These are phyloP conservation scores for Melanchra persicariae DNA, from an alignment of 2,888 invertebrate species.

Conservation along the genomic window DNA sequence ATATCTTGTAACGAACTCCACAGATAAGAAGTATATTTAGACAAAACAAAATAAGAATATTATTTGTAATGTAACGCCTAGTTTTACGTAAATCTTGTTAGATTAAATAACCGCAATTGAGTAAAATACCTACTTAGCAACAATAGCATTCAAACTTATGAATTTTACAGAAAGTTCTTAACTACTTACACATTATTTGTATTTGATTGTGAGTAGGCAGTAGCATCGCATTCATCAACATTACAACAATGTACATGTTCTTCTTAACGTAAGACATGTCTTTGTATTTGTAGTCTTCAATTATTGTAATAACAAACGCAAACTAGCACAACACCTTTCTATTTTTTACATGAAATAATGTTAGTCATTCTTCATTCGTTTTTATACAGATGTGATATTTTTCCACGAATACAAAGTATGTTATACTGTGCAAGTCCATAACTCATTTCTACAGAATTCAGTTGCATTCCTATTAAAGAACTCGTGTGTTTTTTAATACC, in stretches of 20 bases:
- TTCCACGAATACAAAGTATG: constrained; percentile 11
- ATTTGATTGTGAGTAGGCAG: constrained; percentile 41
- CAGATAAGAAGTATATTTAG: constrained; percentile 82
- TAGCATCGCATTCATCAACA: constrained; percentile 53
- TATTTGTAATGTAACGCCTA: constrained; percentile 61
- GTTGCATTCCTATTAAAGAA: background rate
- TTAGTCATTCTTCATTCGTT: constrained; percentile 55
- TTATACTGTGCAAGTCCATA: constrained; percentile 1
- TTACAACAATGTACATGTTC: constrained; percentile 48
- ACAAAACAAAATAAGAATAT: constrained; percentile 79
- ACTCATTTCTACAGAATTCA: constrained; percentile 1
- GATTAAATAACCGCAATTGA: constrained; percentile 29
- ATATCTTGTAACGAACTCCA: constrained; percentile 81
- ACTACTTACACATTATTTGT: constrained; percentile 50
- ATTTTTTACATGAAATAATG: constrained; percentile 60
- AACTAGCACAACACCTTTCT: constrained; percentile 65
- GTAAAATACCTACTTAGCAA: constrained; percentile 13
- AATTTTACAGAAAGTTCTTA: constrained; percentile 23
- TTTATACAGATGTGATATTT: constrained; percentile 42
- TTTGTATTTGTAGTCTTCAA: constrained; percentile 54
- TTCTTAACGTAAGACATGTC: constrained; percentile 34
- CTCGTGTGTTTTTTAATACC: background rate
- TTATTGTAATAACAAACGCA: constrained; percentile 58
- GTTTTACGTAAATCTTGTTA: constrained; percentile 55
- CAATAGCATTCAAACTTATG: background rate